phyloP scores from a whole-genome alignment of 1,140 invertebrate species.

The Sarcophaga peregrina region DNA sequence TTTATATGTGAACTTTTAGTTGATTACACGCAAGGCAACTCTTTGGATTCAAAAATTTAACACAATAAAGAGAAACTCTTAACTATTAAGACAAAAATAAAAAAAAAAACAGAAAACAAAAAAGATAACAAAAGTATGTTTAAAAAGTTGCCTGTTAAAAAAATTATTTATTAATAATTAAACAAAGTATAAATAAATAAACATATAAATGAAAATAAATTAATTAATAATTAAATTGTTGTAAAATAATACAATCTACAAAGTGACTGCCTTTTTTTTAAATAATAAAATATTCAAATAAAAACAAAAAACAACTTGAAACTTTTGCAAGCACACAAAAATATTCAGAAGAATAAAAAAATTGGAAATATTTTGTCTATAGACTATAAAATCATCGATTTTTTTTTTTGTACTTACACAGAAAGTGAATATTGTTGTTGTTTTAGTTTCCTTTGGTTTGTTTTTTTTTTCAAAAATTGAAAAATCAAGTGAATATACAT shows the following conservation, averaged over 20 bases:
- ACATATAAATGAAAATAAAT: too few relatives aligned
- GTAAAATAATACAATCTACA: constrained; percentile 15
- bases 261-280: background rate
- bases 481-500: background rate
- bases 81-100: background rate
- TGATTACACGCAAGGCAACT: constrained; percentile 33
- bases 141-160: background rate
- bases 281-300: background rate
- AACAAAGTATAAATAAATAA: background rate
- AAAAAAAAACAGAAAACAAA: background rate
- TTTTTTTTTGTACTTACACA: constrained; percentile 1
- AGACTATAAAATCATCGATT: constrained; percentile 29
- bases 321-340: background rate
- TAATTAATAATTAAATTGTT: background rate
- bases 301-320: background rate
- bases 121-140: too few relatives aligned
- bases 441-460: too few relatives aligned
- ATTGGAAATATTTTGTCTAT: constrained; percentile 20
- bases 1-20: constrained; percentile 19
- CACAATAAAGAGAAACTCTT: background rate
- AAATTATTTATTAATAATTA: background rate
- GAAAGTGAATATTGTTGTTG: background rate
- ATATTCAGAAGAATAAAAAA: background rate
- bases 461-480: background rate
- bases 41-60: constrained; percentile 22